Evolutionary conservation across 2,113 vertebrate genomes (phyloP).

Genomic region (Protobothrops mucrosquamatus): DNA sequence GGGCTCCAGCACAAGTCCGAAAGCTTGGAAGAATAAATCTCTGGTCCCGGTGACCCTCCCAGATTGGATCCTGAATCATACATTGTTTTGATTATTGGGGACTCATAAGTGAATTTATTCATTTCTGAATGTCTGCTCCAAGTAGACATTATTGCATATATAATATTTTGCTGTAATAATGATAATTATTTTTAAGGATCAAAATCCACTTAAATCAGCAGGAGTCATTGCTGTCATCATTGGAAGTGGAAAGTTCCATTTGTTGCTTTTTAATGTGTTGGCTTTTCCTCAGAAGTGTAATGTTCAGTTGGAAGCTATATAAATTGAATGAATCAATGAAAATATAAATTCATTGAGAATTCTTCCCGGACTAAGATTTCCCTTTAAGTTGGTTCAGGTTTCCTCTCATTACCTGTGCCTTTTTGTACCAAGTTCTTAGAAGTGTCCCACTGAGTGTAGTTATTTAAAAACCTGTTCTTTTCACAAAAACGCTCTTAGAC

Average conservation of each 20-base stretch:
- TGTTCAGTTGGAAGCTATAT: not conserved
- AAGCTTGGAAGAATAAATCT: not conserved
- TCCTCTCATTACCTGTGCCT: not conserved
- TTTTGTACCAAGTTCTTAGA: constrained; percentile 2
- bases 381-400: not conserved
- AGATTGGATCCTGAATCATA: not conserved
- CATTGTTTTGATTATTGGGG: not conserved
- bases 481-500: not conserved
- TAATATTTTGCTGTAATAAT: not conserved
- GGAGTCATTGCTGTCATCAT: not conserved
- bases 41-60: not conserved
- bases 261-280: not conserved
- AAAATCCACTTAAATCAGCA: not conserved
- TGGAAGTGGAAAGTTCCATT: not conserved
- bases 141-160: not conserved
- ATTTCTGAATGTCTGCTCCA: not conserved
- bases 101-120: not conserved
- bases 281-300: not conserved
- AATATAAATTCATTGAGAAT: not conserved
- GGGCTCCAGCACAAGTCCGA: not conserved
- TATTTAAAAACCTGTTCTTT: not conserved
- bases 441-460: not conserved
- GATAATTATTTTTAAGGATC: not conserved
- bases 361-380: not conserved
- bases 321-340: not conserved